Conservation (phyloP, 1,140 invertebrate species). For the Linepithema humile region DNA sequence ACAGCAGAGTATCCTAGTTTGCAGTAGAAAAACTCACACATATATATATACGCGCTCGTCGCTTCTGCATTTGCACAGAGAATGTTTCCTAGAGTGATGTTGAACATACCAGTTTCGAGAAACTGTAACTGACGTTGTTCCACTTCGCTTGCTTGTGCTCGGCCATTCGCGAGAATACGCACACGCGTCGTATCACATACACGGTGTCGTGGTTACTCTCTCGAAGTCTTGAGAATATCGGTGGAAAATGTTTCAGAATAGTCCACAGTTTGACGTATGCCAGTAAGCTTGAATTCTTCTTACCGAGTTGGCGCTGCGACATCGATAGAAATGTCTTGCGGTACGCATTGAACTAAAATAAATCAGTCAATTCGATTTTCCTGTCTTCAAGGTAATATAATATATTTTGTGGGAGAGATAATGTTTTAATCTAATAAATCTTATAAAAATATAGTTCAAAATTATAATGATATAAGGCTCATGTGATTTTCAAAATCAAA, state of each 20-base stretch:
- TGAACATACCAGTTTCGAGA: constrained; percentile 53
- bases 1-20: constrained; percentile 4
- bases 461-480: too few relatives aligned
- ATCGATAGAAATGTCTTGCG: constrained; percentile 11
- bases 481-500: too few relatives aligned
- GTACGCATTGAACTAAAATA: neutral
- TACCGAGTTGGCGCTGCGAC: neutral
- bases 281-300: neutral
- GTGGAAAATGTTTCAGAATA: constrained; percentile 34
- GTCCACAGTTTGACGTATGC: constrained; percentile 35
- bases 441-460: too few relatives aligned
- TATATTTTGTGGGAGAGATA: too few relatives aligned
- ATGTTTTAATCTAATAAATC: too few relatives aligned
- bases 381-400: neutral
- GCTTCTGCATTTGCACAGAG: constrained; percentile 19
- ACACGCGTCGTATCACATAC: constrained; percentile 44
- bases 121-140: constrained; percentile 56
- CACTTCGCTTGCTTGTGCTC: constrained; percentile 45
- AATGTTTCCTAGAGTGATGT: constrained; percentile 46
- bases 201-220: constrained; percentile 39
- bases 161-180: constrained; percentile 48
- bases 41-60: neutral
- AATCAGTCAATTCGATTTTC: neutral
- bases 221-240: constrained; percentile 48
- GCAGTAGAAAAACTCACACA: too few relatives aligned